These are phyloP conservation scores for Oasisia sp. DNA, from an alignment of 2,888 invertebrate genomes.

Conservation along the genomic window DNA sequence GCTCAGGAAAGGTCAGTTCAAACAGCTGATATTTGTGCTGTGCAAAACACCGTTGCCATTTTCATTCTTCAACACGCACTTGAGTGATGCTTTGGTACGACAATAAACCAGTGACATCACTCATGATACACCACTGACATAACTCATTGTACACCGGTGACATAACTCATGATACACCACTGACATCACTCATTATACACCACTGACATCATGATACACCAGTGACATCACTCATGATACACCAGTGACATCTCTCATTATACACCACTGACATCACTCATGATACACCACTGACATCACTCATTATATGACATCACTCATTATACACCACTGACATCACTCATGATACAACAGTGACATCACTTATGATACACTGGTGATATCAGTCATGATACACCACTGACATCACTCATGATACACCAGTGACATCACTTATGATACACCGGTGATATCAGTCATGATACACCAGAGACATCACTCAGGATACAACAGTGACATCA, in stretches of 20 bases:
- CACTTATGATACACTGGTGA: not conserved
- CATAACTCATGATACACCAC: not conserved
- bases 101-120: not conserved
- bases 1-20: not conserved
- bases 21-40: not conserved
- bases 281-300: not conserved
- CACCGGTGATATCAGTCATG: not conserved
- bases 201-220: not conserved
- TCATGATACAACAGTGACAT: not conserved
- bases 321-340: not conserved
- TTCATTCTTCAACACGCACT: not conserved
- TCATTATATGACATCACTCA: not conserved
- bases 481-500: too few species aligned
- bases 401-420: not conserved
- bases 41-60: not conserved
- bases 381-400: not conserved
- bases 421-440: not conserved
- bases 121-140: too few species aligned
- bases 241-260: not conserved
- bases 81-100: not conserved
- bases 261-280: not conserved
- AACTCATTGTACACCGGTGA: not conserved
- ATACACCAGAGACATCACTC: too few species aligned
- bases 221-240: not conserved
- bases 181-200: not conserved